Evolutionary conservation across 1,140 invertebrate genomes (phyloP).

Genomic region (Zaprionus ghesquierei): DNA sequence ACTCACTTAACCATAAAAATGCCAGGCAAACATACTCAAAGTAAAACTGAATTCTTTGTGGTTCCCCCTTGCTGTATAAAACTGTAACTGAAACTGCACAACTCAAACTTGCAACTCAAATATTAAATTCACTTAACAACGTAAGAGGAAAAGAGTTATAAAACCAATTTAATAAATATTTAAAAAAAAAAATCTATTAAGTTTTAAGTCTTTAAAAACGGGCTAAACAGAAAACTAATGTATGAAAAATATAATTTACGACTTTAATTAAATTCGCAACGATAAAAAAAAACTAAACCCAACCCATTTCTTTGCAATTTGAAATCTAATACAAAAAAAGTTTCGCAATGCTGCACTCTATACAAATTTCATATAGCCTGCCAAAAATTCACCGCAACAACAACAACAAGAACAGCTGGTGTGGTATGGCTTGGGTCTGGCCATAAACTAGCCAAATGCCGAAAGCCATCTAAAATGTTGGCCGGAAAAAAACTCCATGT

Average conservation of each 20-base stretch:
- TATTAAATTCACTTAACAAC: conserved; percentile 6
- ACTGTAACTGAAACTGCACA: conserved; percentile 1
- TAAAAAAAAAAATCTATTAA: background rate
- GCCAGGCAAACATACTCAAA: conserved; percentile 15
- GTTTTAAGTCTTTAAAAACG: too few relatives aligned
- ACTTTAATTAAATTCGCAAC: background rate
- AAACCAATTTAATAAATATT: background rate
- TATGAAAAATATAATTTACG: background rate
- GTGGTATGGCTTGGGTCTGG: background rate
- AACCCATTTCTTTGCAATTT: conserved; percentile 11
- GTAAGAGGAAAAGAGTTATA: background rate
- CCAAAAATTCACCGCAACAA: conserved; percentile 16
- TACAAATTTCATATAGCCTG: conserved; percentile 18
- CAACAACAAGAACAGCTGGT: conserved; percentile 8
- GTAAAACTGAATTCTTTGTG: background rate
- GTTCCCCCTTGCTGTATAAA: too few relatives aligned
- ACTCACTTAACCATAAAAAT: conserved; percentile 18
- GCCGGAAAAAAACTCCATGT: conserved; percentile 26
- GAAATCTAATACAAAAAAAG: conserved; percentile 19
- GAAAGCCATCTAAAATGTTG: conserved; percentile 36
- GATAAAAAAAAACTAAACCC: background rate
- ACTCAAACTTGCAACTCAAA: conserved; percentile 14
- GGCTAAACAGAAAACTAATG: background rate
- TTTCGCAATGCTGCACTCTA: conserved; percentile 20
- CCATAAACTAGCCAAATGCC: conserved; percentile 42